Percentiles rank a stretch among this genome's conserved stretches.
Evolutionary conservation across 2,797 vertebrate species (phyloP).

Genomic region (Ctenopoma multispine): DNA sequence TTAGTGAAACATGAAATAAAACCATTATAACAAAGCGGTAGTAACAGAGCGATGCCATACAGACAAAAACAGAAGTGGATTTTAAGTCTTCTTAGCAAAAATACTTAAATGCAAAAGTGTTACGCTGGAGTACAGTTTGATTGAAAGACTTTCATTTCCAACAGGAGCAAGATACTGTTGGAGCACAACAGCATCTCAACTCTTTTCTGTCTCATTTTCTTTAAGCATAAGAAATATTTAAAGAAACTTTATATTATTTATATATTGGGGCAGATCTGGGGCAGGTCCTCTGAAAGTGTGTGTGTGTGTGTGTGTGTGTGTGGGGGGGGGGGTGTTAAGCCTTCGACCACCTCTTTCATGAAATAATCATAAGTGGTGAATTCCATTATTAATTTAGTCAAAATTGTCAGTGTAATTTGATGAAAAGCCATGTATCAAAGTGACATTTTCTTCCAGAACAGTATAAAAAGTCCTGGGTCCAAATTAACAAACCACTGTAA

Average conservation of each 20-base stretch:
- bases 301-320: too few relatives aligned
- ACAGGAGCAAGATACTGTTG: background rate
- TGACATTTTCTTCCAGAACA: background rate
- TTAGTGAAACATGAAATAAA: too few relatives aligned
- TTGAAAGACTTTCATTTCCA: slow-evolving; percentile 14
- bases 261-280: slow-evolving; percentile 30
- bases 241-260: background rate
- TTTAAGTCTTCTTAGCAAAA: slow-evolving; percentile 7
- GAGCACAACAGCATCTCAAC: background rate
- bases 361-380: slow-evolving; percentile 28
- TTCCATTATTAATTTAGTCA: slow-evolving; percentile 4
- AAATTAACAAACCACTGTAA: too few relatives aligned
- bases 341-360: slow-evolving; percentile 7
- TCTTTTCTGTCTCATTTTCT: background rate
- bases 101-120: slow-evolving; percentile 15
- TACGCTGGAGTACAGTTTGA: slow-evolving; percentile 24
- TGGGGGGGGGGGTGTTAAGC: too few relatives aligned
- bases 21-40: background rate
- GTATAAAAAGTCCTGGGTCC: too few relatives aligned
- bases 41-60: slow-evolving; percentile 9
- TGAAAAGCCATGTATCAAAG: background rate
- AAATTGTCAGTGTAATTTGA: slow-evolving; percentile 5
- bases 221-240: background rate
- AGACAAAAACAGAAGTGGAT: slow-evolving; percentile 14
- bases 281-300: slow-evolving; percentile 9